Evolutionary conservation across 1,140 invertebrate genomes (phyloP), one percentile per base, ranked within the genome.

Genomic region (Panagrolaimus sp.): DNA sequence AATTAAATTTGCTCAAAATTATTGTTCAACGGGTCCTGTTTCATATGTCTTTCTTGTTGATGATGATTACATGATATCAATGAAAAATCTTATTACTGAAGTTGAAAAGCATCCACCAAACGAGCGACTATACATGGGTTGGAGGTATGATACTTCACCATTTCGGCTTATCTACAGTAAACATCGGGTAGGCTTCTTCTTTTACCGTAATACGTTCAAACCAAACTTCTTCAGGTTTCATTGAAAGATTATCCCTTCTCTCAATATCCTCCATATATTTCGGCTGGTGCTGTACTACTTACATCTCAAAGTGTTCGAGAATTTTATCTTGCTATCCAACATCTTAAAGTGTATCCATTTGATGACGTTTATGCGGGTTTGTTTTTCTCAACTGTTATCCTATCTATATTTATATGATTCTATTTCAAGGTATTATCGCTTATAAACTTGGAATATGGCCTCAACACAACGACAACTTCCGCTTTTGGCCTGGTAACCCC

Each of bases 281-380:
- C 78, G 7, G 79, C 71, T 43, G 79, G 79, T 13, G 75, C 71
- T 13, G 80, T 81, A 9, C 63, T 81, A 11, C 47, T 80, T 2
- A 67, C 79, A 20, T 51, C 65, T 9, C 74, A 69, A 66, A 73
- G 78, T 3, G 63, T 79, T n/a, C 14, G 31, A 20, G 72, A 77
- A 57, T 80, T 81, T 65, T 76, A 76, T 63, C 20, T 46, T 16
- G 78, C 74, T 14, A 68, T 72, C 25, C 65, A 81, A 63, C 57
- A 80, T 48, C 23, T 74, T 5, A 25, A 63, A 46, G 38, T 76
- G 27, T 81, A 73, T 63, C 68, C 66, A 20, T 77, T 80, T 64
- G 79, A 81, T 62, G 79, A 81, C 47, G 63, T 81, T 63, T 81
- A 74, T 67, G 66, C 77, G n/a, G 76, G 74, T 77, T 5, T 31